These are phyloP conservation scores for Hippocampus kuda DNA, from an alignment of 2,797 vertebrate species.

Conservation along the genomic window DNA sequence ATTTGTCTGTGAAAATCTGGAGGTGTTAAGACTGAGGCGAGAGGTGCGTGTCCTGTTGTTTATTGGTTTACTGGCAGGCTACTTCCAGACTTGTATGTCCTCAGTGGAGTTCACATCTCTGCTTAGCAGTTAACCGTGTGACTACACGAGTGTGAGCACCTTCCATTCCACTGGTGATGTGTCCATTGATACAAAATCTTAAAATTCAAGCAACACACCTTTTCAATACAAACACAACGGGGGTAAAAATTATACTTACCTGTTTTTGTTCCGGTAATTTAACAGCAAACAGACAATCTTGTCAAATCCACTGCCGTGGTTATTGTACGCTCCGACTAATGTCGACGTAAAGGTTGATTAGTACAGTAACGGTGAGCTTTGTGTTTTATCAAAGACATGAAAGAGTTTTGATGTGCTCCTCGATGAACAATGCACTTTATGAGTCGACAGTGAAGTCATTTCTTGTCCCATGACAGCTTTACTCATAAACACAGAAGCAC, in stretches of 20 bases:
- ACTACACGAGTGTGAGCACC: neutral
- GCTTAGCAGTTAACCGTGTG: neutral
- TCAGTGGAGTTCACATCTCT: slow-evolving; percentile 10
- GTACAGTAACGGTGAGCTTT: slow-evolving; percentile 24
- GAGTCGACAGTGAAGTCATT: slow-evolving; percentile 27
- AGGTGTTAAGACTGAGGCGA: neutral
- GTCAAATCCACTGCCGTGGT: neutral
- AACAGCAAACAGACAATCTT: neutral
- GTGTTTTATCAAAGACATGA: slow-evolving; percentile 23
- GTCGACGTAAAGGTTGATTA: slow-evolving; percentile 8
- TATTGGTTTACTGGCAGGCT: slow-evolving; percentile 20
- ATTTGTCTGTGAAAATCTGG: slow-evolving; percentile 2
- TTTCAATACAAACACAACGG: neutral
- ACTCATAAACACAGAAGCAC: slow-evolving; percentile 26
- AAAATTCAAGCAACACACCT: neutral
- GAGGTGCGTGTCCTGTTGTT: slow-evolving; percentile 12
- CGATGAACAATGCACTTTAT: slow-evolving; percentile 26
- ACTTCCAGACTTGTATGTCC: slow-evolving; percentile 18
- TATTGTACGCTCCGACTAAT: slow-evolving; percentile 12
- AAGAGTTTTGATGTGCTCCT: slow-evolving; percentile 25
- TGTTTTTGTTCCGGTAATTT: neutral
- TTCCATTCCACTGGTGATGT: neutral
- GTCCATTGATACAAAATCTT: neutral
- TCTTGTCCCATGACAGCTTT: slow-evolving; percentile 30
- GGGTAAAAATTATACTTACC: neutral